Evolutionary conservation across 2,888 invertebrate species (phyloP).

Genomic region (Uloborus plumipes): DNA sequence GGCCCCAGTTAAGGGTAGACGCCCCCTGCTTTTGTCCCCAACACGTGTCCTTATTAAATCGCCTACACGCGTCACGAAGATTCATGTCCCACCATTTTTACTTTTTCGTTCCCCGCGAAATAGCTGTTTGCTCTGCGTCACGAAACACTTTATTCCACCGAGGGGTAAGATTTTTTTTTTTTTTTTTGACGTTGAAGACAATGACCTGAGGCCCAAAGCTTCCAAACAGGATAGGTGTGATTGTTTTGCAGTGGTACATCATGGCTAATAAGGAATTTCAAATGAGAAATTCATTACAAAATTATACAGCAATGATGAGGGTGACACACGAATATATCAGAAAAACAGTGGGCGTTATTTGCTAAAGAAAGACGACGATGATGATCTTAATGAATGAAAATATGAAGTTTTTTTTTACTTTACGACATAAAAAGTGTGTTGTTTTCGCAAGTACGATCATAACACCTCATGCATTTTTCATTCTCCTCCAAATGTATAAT

Average conservation of each 20-base stretch:
- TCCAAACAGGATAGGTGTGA: not conserved
- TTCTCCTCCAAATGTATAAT: too few species aligned
- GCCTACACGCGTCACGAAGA: constrained; percentile 28
- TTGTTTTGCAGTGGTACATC: not conserved
- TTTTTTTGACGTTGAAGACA: constrained; percentile 15
- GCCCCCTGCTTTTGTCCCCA: constrained; percentile 29
- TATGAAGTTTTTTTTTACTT: not conserved
- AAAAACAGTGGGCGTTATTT: constrained; percentile 18
- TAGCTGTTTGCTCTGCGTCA: constrained; percentile 15
- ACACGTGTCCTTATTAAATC: constrained; percentile 40
- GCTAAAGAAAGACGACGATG: not conserved
- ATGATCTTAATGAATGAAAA: not conserved
- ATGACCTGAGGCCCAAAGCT: not conserved
- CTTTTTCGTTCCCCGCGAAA: not conserved
- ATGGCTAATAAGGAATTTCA: constrained; percentile 22
- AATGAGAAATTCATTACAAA: constrained; percentile 43
- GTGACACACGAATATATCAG: not conserved
- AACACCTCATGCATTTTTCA: too few species aligned
- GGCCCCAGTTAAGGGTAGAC: constrained; percentile 22
- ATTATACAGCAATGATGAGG: constrained; percentile 31
- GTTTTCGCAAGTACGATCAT: too few species aligned
- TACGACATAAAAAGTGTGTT: too few species aligned
- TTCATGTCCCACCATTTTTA: constrained; percentile 11
- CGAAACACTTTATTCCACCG: not conserved
- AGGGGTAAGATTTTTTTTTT: not conserved